Percentiles rank a stretch among this genome's conserved stretches.
phyloP scores from a whole-genome alignment of 2,113 vertebrate genomes.

The Alosa alosa region DNA sequence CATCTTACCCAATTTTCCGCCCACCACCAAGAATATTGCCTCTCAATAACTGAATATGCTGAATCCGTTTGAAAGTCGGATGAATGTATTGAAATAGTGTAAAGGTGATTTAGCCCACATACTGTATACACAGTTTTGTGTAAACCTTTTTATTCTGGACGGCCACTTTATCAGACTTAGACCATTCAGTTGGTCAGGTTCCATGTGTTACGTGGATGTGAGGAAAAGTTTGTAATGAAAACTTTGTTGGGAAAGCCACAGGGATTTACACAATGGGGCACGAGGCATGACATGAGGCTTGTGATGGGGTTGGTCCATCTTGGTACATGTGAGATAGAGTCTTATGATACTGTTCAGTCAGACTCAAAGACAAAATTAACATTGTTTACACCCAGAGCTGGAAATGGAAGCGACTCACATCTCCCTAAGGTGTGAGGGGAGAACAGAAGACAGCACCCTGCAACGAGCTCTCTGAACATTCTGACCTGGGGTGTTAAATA shows the following conservation, averaged over 20 bases:
- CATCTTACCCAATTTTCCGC: constrained; percentile 36
- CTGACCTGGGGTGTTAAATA: constrained; percentile 13
- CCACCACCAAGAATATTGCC: not conserved
- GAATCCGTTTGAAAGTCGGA: not conserved
- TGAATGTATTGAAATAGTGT: not conserved
- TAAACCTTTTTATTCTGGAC: not conserved
- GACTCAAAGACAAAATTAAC: constrained; percentile 12
- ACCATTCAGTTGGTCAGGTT: not conserved
- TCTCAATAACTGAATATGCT: not conserved
- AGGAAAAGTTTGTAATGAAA: not conserved
- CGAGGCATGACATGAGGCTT: not conserved
- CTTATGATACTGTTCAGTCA: constrained; percentile 3
- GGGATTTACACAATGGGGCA: not conserved
- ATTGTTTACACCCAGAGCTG: constrained; percentile 11
- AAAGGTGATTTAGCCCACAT: not conserved
- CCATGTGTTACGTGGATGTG: not conserved
- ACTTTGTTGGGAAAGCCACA: not conserved
- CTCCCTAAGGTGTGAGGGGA: not conserved
- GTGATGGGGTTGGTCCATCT: constrained; percentile 8
- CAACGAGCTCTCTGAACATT: not conserved
- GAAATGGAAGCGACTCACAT: constrained; percentile 1
- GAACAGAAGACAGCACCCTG: not conserved
- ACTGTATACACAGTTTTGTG: not conserved
- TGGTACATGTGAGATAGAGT: not conserved
- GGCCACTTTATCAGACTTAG: not conserved